Evolutionary conservation across 2,888 invertebrate species (phyloP).

Genomic region (Tenthredo mesomela): DNA sequence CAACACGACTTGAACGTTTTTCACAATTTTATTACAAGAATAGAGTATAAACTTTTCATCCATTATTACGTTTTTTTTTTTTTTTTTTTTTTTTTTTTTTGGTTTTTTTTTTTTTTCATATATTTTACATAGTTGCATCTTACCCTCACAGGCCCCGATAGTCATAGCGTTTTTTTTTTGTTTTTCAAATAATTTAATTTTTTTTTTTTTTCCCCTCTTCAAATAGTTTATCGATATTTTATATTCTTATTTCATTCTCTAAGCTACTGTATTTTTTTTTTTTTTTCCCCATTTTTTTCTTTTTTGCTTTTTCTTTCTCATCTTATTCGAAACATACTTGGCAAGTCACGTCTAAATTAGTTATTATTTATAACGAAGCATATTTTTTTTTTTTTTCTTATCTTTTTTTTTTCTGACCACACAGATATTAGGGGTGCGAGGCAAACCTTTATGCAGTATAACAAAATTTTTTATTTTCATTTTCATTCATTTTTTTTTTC

Average conservation of each 20-base stretch:
- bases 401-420: slow-evolving; percentile 13
- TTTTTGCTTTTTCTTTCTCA: slow-evolving; percentile 63
- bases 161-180: slow-evolving; percentile 71
- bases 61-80: slow-evolving; percentile 62
- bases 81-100: slow-evolving; percentile 38
- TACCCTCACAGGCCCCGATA: slow-evolving; percentile 73
- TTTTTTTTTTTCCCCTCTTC: background rate
- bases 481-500: background rate
- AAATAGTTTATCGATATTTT: slow-evolving; percentile 36
- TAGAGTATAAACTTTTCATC: slow-evolving; percentile 76
- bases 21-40: slow-evolving; percentile 76
- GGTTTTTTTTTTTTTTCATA: slow-evolving; percentile 65
- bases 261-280: slow-evolving; percentile 28
- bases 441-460: background rate
- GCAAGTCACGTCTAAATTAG: slow-evolving; percentile 75
- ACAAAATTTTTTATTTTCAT: background rate
- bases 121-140: slow-evolving; percentile 69
- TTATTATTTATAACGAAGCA: slow-evolving; percentile 74
- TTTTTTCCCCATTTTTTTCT: slow-evolving; percentile 40
- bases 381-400: slow-evolving; percentile 56
- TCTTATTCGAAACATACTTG: slow-evolving; percentile 75
- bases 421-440: slow-evolving; percentile 16
- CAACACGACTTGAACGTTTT: slow-evolving; percentile 12
- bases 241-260: slow-evolving; percentile 25
- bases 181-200: slow-evolving; percentile 54